Evolutionary conservation across 2,888 invertebrate species (phyloP).

Genomic region (Tachina grossa): DNA sequence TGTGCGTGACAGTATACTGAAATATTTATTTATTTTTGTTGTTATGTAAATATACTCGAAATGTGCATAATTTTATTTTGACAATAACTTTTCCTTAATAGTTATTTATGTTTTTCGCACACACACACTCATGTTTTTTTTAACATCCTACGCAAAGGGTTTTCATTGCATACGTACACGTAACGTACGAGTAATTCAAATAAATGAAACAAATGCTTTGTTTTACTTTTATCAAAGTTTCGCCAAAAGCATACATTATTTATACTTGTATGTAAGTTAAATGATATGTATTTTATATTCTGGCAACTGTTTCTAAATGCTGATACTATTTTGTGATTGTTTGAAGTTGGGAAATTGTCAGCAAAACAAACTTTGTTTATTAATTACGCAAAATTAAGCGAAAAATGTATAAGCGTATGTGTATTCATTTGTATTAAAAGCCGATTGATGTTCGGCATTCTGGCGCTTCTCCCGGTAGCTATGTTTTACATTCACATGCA

Average conservation of each 20-base stretch:
- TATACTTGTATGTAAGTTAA: background rate
- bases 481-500: no score
- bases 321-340: background rate
- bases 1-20: background rate
- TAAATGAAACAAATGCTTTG: background rate
- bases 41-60: constrained; percentile 51
- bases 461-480: no score
- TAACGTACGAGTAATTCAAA: background rate
- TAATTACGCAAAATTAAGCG: constrained; percentile 40
- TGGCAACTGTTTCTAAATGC: background rate
- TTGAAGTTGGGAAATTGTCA: constrained; percentile 33
- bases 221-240: constrained; percentile 2
- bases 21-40: constrained; percentile 20
- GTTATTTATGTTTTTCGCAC: constrained; percentile 35
- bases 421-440: no score
- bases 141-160: background rate
- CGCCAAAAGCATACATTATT: background rate
- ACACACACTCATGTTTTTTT: background rate
- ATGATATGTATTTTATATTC: background rate
- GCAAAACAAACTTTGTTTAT: constrained; percentile 55
- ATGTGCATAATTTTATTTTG: constrained; percentile 26
- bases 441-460: no score
- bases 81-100: constrained; percentile 47
- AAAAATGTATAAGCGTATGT: no score
- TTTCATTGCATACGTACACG: background rate